Evolutionary conservation across 2,888 invertebrate genomes (phyloP).

Genomic region (Cheilosia grossa): DNA sequence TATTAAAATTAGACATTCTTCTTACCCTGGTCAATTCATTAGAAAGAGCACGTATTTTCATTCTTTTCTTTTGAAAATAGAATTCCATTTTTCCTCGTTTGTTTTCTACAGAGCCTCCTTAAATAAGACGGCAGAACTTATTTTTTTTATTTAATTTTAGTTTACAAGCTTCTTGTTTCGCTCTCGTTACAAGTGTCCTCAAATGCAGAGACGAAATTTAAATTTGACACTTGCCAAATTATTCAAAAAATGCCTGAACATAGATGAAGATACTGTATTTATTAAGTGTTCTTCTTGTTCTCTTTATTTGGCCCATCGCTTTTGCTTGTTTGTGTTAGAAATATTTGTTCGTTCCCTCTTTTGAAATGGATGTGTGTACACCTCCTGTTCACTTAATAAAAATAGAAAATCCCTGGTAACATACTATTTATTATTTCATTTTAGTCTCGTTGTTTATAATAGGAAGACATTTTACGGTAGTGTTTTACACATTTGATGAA

Average conservation of each 20-base stretch:
- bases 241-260: slow-evolving; percentile 50
- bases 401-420: slow-evolving; percentile 65
- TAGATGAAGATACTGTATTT: slow-evolving; percentile 27
- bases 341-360: slow-evolving; percentile 42
- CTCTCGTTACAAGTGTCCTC: slow-evolving; percentile 53
- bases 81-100: slow-evolving; percentile 46
- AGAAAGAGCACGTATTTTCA: slow-evolving; percentile 48
- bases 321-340: slow-evolving; percentile 28
- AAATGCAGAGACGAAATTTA: slow-evolving; percentile 45
- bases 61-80: slow-evolving; percentile 70
- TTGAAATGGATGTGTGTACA: slow-evolving; percentile 40
- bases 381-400: slow-evolving; percentile 53
- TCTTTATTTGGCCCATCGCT: slow-evolving; percentile 32
- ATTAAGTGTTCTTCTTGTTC: slow-evolving; percentile 33
- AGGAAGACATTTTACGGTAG: slow-evolving; percentile 21
- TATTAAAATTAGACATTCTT: slow-evolving; percentile 73
- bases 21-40: slow-evolving; percentile 67
- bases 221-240: slow-evolving; percentile 69
- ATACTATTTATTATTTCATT: slow-evolving; percentile 46
- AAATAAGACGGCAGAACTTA: slow-evolving; percentile 33
- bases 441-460: slow-evolving; percentile 45
- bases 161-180: slow-evolving; percentile 58
- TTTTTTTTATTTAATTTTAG: slow-evolving; percentile 43
- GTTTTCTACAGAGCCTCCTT: slow-evolving; percentile 13
- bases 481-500: slow-evolving; percentile 9